These are phyloP conservation scores for Synanthedon vespiformis DNA, from an alignment of 2,888 invertebrate species.

Conservation along the genomic window DNA sequence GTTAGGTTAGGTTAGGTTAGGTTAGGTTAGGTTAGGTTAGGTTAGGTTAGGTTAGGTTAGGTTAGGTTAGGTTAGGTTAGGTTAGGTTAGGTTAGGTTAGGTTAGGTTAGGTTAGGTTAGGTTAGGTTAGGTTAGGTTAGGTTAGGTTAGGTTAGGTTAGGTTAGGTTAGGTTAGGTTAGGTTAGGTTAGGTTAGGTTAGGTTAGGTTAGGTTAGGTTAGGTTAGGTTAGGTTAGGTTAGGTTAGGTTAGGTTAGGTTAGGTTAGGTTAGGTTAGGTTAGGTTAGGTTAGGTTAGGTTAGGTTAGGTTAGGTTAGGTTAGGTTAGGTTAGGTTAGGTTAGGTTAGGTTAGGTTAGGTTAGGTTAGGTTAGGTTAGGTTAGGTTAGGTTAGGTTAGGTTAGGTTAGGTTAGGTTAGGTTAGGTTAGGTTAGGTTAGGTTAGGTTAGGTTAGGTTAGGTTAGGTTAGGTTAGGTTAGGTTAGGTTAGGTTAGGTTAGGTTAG, in stretches of 20 bases:
- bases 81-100: slow-evolving; percentile 4
- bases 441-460: too few species aligned
- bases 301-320: too few species aligned
- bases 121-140: slow-evolving; percentile 4
- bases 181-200: slow-evolving; percentile 4
- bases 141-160: slow-evolving; percentile 4
- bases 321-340: too few species aligned
- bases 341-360: too few species aligned
- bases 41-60: slow-evolving; percentile 4
- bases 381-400: too few species aligned
- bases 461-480: too few species aligned
- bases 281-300: slow-evolving; percentile 3
- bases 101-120: slow-evolving; percentile 4
- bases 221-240: slow-evolving; percentile 4
- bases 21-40: slow-evolving; percentile 4
- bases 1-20: too few species aligned
- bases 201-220: slow-evolving; percentile 2
- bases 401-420: too few species aligned
- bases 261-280: slow-evolving; percentile 4
- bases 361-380: too few species aligned
- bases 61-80: slow-evolving; percentile 4
- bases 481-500: too few species aligned
- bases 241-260: slow-evolving; percentile 4
- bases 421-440: too few species aligned
- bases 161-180: slow-evolving; percentile 4